A percentile compares a stretch with the other conserved stretches of the same genome.
Conservation (phyloP, 2,888 invertebrate species). For the Syrista parreyssii region DNA sequence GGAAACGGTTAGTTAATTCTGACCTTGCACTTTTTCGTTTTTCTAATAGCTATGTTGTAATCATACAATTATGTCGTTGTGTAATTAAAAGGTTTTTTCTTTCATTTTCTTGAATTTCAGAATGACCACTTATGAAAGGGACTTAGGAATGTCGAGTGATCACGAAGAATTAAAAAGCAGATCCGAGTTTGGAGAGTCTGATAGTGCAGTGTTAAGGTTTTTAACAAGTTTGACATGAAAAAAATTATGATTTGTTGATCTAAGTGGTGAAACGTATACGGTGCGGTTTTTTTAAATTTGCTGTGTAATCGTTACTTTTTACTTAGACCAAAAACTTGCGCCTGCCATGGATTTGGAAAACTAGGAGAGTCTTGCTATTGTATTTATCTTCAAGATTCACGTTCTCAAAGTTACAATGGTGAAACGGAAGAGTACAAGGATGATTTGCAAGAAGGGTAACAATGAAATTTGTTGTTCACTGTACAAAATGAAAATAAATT, state of each 20-base stretch:
- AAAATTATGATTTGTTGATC: not conserved
- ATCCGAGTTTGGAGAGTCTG: not conserved
- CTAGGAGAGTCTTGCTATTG: slow-evolving; percentile 21
- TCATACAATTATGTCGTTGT: not conserved
- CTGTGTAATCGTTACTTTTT: slow-evolving; percentile 1
- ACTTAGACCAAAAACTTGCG: slow-evolving; percentile 20
- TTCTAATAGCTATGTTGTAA: not conserved
- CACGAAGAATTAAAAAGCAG: not conserved
- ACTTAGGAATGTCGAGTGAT: slow-evolving; percentile 1
- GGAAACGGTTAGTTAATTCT: slow-evolving; percentile 52
- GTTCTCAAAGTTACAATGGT: not conserved
- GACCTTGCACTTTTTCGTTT: not conserved
- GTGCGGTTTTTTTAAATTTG: not conserved
- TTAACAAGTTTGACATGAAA: not conserved
- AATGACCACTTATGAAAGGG: slow-evolving; percentile 32
- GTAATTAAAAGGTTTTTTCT: not conserved
- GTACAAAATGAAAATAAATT: not conserved
- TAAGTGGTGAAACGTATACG: not conserved
- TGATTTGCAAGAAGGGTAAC: not conserved
- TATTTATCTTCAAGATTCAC: not conserved
- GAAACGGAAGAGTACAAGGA: not conserved
- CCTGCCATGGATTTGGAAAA: slow-evolving; percentile 20
- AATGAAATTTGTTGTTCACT: not conserved
- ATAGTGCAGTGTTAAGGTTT: not conserved
- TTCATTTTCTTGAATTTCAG: slow-evolving; percentile 20